Conservation (phyloP, 1,140 invertebrate genomes). For the Drosophila lini region DNA sequence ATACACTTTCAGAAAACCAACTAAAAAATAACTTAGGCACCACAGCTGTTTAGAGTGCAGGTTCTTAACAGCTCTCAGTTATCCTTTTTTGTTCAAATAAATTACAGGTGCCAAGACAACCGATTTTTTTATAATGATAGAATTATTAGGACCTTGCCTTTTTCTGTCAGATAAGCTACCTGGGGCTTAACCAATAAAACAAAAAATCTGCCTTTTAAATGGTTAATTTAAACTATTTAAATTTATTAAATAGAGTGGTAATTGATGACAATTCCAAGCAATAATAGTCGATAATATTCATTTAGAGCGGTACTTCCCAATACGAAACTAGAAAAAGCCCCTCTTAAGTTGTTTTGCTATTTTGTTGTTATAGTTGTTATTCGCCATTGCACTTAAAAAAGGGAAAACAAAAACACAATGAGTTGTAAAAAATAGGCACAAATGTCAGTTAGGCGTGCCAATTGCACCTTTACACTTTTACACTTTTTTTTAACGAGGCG, state of each 20-base stretch:
- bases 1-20: not conserved
- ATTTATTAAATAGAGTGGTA: not conserved
- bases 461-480: conserved; percentile 62
- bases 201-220: not conserved
- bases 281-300: not conserved
- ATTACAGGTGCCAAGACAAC: not conserved
- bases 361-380: conserved; percentile 1
- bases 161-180: not conserved
- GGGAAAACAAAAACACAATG: conserved; percentile 19
- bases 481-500: conserved; percentile 57
- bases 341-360: conserved; percentile 4
- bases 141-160: not conserved
- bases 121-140: not conserved
- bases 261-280: not conserved
- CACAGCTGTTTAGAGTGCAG: not conserved
- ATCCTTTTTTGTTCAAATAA: not conserved
- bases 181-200: not conserved
- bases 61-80: not conserved
- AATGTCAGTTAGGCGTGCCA: conserved; percentile 62
- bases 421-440: conserved; percentile 24
- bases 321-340: not conserved
- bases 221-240: not conserved
- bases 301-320: not conserved
- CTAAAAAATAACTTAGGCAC: not conserved
- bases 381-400: conserved; percentile 19